Evolutionary conservation across 2,113 vertebrate species (phyloP).

Genomic region (human (Homo sapiens)): GRCh38 chrX:97077501-97078000

Average conservation of each 20-base stretch:
- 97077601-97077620: not conserved
- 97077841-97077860: not conserved
- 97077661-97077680: not conserved
- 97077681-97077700: not conserved
- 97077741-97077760: slow-evolving; percentile 3
- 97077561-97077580: slow-evolving; percentile 14
- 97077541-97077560: slow-evolving; percentile 18
- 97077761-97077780: not conserved
- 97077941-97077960: not conserved
- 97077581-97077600: not conserved
- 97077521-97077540: slow-evolving; percentile 15
- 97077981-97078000: not conserved
- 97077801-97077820: not conserved
- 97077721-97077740: not conserved
- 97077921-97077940: not conserved
- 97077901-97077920: not conserved
- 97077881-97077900: not conserved
- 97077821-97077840: not conserved
- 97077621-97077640: not conserved
- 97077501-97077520: not conserved
- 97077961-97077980: not conserved
- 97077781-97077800: not conserved
- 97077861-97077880: not conserved
- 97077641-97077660: not conserved
- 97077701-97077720: not conserved